Evolutionary conservation across 2,113 vertebrate species (phyloP).

Genomic region (Cyanistes caeruleus): DNA sequence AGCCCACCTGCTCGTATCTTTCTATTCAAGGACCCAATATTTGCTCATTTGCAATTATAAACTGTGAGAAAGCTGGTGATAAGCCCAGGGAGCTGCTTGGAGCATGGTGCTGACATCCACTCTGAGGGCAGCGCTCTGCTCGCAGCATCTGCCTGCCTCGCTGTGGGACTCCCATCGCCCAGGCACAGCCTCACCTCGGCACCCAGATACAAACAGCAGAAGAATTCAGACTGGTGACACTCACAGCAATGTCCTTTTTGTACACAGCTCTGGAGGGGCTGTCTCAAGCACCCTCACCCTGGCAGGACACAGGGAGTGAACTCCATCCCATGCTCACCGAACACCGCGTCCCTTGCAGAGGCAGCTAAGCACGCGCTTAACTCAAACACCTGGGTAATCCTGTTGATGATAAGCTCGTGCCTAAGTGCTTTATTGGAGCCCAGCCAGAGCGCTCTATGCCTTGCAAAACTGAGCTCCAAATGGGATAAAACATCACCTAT

Average conservation of each 20-base stretch:
- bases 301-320: not conserved
- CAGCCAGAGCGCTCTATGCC: slow-evolving; percentile 19
- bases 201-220: not conserved
- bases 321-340: not conserved
- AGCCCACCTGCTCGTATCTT: not conserved
- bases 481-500: slow-evolving; percentile 49
- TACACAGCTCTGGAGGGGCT: not conserved
- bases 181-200: not conserved
- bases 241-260: not conserved
- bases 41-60: not conserved
- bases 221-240: not conserved
- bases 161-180: not conserved
- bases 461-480: slow-evolving; percentile 43
- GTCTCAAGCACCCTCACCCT: not conserved
- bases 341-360: not conserved
- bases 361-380: slow-evolving; percentile 43
- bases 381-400: slow-evolving; percentile 67
- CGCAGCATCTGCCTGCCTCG: not conserved
- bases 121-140: not conserved
- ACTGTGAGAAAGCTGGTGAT: not conserved
- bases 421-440: slow-evolving; percentile 66
- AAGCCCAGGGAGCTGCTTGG: not conserved
- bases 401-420: slow-evolving; percentile 43
- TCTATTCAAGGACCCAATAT: not conserved
- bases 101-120: not conserved